Base-by-base conservation (phyloP, 2,888 invertebrate species). In the Eilema depressum region DNA sequence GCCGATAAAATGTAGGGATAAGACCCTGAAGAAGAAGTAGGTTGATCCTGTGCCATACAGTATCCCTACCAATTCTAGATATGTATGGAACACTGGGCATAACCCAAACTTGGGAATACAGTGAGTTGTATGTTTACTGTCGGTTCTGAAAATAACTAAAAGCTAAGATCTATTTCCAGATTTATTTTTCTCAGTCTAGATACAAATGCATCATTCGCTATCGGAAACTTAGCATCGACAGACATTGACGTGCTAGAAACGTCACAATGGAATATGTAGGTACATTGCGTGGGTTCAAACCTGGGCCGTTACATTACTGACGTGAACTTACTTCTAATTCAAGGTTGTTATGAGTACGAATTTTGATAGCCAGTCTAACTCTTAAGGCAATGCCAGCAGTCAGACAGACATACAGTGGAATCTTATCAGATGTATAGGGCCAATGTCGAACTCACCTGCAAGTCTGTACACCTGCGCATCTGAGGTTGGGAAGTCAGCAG, bases 131-230 rank as follows among this genome's bases (percentile, higher is more conserved):
- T 25, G 57, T 59, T 25, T 26, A 59, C 10, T n/a, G 10, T 53
- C n/a, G 53, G 3, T 53, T 53, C 57, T 59, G 14, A 14, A 59
- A 59, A 59, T 59, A 59, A 59, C 12, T 3, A 59, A 59, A 59
- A 12, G 25, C 26, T 25, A 25, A 25, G 3, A 57, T 10, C 11
- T 25, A 25, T 57, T 57, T 25, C 25, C 23, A 59, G 57, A 59
- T 59, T 25, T 59, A 59, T 59, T 59, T 59, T 59, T 26, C 26
- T 23, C 25, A 59, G 26, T 59, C 57, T 14, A 59, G 25, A 59
- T 59, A 59, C 8, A 59, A 59, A 59, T 59, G 23, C 25, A 59
- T 59, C 57, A 59, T 14, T 59, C 26, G 53, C 53, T n/a, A 53
- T 53, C n/a, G 53, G n/a, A 59, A 14, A 59, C 14, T 17, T 23